These are phyloP conservation scores for Apodemia zela DNA, from an alignment of 2,888 invertebrate species.

Conservation along the genomic window DNA sequence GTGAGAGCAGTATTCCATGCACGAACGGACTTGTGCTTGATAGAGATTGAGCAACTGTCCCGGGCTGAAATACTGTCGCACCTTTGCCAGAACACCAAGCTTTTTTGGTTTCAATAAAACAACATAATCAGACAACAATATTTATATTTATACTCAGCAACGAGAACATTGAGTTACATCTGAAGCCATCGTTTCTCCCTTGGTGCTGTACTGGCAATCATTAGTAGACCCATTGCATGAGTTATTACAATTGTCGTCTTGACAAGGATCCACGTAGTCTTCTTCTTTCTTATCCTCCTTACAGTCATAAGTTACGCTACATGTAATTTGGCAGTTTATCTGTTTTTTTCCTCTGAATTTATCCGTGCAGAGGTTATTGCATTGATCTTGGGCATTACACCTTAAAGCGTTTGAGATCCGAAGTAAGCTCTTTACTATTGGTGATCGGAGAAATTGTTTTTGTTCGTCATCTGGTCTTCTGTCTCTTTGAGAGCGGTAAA, in stretches of 20 bases:
- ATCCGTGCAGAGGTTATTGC: slow-evolving; percentile 37
- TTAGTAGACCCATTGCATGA: slow-evolving; percentile 32
- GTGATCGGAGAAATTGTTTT: slow-evolving; percentile 32
- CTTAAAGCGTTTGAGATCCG: slow-evolving; percentile 38
- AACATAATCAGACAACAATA: not conserved
- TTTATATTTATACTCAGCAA: slow-evolving; percentile 25
- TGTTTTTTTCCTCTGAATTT: slow-evolving; percentile 29
- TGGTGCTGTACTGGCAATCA: slow-evolving; percentile 28
- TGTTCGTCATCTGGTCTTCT: not conserved
- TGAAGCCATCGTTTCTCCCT: slow-evolving; percentile 27
- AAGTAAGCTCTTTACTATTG: slow-evolving; percentile 42
- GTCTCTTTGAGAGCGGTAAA: slow-evolving; percentile 6
- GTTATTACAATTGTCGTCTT: slow-evolving; percentile 24
- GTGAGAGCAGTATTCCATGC: no score
- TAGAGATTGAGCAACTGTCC: no score
- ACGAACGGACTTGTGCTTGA: no score
- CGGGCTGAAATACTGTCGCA: no score
- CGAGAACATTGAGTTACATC: slow-evolving; percentile 24
- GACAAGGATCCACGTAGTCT: slow-evolving; percentile 26
- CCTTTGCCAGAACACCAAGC: no score
- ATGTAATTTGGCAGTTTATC: slow-evolving; percentile 37
- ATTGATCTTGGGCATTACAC: slow-evolving; percentile 44
- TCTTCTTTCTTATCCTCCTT: slow-evolving; percentile 31
- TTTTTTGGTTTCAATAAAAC: not conserved
- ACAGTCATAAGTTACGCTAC: slow-evolving; percentile 40